Percentiles rank a stretch among this genome's conserved stretches.
Conservation (phyloP, 2,888 invertebrate genomes). For the Catocala fraxini region DNA sequence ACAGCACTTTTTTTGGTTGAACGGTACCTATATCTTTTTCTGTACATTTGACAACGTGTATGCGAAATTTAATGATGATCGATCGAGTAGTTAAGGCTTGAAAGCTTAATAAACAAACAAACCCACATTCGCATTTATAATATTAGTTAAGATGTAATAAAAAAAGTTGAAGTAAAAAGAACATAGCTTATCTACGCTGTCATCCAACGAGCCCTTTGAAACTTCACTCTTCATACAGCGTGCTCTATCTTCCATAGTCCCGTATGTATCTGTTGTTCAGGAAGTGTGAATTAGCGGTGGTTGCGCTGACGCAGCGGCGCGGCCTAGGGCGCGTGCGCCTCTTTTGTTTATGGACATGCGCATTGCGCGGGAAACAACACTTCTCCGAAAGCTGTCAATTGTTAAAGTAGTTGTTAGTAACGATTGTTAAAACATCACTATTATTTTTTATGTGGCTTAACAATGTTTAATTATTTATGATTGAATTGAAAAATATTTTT, state of each 20-base stretch:
- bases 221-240: slow-evolving; percentile 27
- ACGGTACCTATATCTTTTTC: too few species aligned
- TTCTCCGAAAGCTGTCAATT: slow-evolving; percentile 44
- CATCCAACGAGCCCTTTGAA: slow-evolving; percentile 20
- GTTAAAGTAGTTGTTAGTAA: slow-evolving; percentile 38
- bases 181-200: slow-evolving; percentile 38
- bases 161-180: slow-evolving; percentile 12
- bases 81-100: too few species aligned
- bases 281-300: slow-evolving; percentile 63
- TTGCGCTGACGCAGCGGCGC: slow-evolving; percentile 51
- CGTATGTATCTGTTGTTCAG: slow-evolving; percentile 40
- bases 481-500: too few species aligned
- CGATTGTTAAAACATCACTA: slow-evolving; percentile 20
- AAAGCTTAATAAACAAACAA: too few species aligned
- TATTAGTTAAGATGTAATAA: not conserved
- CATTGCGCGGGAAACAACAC: slow-evolving; percentile 35
- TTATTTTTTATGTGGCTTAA: not conserved
- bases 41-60: too few species aligned
- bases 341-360: slow-evolving; percentile 50
- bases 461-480: too few species aligned
- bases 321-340: slow-evolving; percentile 42
- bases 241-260: slow-evolving; percentile 56
- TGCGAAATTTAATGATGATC: too few species aligned
- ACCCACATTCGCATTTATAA: too few species aligned
- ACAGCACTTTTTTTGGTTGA: too few species aligned